These are phyloP conservation scores for Calliphora vomitoria DNA, from an alignment of 2,888 invertebrate genomes.

Conservation along the genomic window DNA sequence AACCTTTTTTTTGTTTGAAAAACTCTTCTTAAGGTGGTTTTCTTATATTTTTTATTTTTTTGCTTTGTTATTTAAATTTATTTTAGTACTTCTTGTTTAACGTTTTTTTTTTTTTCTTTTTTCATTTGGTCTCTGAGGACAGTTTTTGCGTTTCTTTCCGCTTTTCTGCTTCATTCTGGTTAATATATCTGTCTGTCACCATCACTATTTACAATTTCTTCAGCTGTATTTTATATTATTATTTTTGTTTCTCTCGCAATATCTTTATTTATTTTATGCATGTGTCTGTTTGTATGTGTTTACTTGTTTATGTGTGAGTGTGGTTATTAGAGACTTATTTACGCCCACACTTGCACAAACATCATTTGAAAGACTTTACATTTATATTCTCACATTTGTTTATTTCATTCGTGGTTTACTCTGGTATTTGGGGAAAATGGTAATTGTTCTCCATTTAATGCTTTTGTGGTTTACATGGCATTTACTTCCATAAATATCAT, in stretches of 20 bases:
- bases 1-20: conserved; percentile 14
- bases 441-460: conserved; percentile 61
- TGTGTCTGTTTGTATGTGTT: not conserved
- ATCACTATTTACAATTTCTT: conserved; percentile 53
- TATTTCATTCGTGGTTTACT: conserved; percentile 49
- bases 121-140: conserved; percentile 45
- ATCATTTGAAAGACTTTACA: conserved; percentile 8
- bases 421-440: conserved; percentile 55
- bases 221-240: conserved; percentile 12
- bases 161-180: conserved; percentile 2
- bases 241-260: conserved; percentile 13
- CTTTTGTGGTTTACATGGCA: conserved; percentile 54
- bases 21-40: not conserved
- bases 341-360: not conserved
- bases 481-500: conserved; percentile 58
- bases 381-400: conserved; percentile 20
- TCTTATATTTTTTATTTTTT: not conserved
- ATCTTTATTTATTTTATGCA: not conserved
- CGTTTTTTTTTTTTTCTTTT: not conserved
- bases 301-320: not conserved
- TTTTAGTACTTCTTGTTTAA: not conserved
- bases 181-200: conserved; percentile 54
- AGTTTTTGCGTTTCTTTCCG: conserved; percentile 26
- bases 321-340: not conserved
- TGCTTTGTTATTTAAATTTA: conserved; percentile 25